Evolutionary conservation across 30 jellyfish, hydroid and myxozoan genomes (phyloP).

Genomic region (Sanderia malayensis): DNA sequence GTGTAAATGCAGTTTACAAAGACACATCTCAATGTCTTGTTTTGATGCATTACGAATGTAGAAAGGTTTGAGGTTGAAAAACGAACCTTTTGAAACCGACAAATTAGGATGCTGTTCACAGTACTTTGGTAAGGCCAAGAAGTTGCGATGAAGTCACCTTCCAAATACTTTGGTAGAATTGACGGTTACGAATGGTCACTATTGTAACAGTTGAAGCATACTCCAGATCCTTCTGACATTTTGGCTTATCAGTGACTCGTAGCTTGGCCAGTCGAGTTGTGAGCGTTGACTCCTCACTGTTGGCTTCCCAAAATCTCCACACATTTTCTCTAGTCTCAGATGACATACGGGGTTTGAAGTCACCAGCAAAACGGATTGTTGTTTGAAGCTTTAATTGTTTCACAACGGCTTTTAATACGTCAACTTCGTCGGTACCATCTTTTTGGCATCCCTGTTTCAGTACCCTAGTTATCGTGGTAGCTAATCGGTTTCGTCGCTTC

Average conservation of each 20-base stretch:
- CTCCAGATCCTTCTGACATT: conserved; percentile 10
- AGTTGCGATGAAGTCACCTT: conserved; percentile 1
- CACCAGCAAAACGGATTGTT: too few species aligned
- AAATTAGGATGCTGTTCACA: background rate
- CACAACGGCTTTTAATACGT: conserved; percentile 16
- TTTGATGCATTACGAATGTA: conserved; percentile 13
- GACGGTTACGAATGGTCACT: conserved; percentile 13
- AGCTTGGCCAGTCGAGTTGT: background rate
- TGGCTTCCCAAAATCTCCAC: conserved; percentile 8
- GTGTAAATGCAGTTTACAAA: conserved; percentile 5
- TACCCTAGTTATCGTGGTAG: background rate
- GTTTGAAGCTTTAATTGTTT: conserved; percentile 3
- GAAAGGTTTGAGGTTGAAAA: conserved; percentile 10
- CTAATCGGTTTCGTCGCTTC: conserved; percentile 13
- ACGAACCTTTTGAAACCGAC: conserved; percentile 12
- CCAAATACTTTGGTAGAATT: conserved; percentile 13
- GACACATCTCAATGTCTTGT: conserved; percentile 13
- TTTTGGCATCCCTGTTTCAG: conserved; percentile 10
- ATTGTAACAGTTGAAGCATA: conserved; percentile 17
- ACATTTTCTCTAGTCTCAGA: conserved; percentile 7
- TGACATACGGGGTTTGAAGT: conserved; percentile 2
- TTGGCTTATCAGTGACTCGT: conserved; percentile 6
- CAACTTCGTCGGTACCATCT: conserved; percentile 1
- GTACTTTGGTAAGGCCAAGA: conserved; percentile 1
- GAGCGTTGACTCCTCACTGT: conserved; percentile 10